Evolutionary conservation across 2,113 vertebrate genomes (phyloP).

Genomic region (Pipra filicauda): DNA sequence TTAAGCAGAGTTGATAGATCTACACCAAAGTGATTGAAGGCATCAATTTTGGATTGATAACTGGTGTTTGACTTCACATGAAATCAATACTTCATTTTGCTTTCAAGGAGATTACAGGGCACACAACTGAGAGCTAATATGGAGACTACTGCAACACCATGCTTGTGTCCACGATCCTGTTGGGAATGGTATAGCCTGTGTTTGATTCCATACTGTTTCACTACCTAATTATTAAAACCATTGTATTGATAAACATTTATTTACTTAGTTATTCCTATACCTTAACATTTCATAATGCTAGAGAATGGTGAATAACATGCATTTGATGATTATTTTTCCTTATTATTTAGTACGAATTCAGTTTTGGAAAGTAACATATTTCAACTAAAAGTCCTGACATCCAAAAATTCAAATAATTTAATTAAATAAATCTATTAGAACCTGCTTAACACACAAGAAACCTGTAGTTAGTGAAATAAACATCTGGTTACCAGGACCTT

Average conservation of each 20-base stretch:
- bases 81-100: not conserved
- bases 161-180: rapidly evolving
- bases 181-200: not conserved
- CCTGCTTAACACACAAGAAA: not conserved
- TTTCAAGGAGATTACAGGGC: not conserved
- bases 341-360: not conserved
- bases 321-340: not conserved
- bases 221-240: not conserved
- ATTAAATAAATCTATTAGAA: not conserved
- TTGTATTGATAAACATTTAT: not conserved
- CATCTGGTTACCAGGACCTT: not conserved
- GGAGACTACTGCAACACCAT: not conserved
- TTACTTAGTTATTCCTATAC: not conserved
- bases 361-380: not conserved
- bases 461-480: not conserved
- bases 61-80: not conserved
- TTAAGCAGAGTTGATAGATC: not conserved
- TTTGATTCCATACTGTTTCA: not conserved
- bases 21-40: not conserved
- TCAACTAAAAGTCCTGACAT: not conserved
- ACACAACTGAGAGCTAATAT: not conserved
- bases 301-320: not conserved
- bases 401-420: not conserved
- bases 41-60: not conserved
- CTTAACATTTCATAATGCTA: not conserved